Evolutionary conservation across 2,797 vertebrate genomes (phyloP), one percentile per base, ranked within the genome.

Genomic region (Onychomys arenicola): DNA sequence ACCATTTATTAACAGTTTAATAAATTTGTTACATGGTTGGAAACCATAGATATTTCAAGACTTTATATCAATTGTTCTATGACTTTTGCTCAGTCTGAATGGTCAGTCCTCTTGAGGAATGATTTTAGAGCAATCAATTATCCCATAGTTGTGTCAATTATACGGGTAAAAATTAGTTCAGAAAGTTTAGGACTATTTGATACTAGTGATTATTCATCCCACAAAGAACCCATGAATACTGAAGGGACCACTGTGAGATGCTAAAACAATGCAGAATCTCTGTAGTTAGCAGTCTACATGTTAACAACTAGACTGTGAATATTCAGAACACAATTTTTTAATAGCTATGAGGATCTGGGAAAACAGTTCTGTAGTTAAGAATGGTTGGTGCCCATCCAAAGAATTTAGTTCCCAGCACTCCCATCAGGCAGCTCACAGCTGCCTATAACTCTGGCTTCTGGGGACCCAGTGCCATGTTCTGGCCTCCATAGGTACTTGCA

Each of bases 1-100:
- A 88, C 43, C 21, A 88, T n/a, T 86, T 78, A 78, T 73, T 92
- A 73, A 52, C 82, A 87, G 21, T 40, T 90, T 65, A 83, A 78
- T 5, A 90, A 12, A 75, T 93, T 14, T 63, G 69, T 4, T 77
- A 23, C 0, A 25, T 82, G 67, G 61, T 16, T 78, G 21, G 19
- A 93, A 17, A 90, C 19, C 85, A 40, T 78, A 40, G 29, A 77
- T n/a, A 4, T 25, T 71, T 92, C 59, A 63, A 59, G 32, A 27
- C 77, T 86, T 77, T 73, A 40, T 43, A 16, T 80, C 4, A 17
- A 34, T 49, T 87, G 23, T 89, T 77, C 76, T 86, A 4, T 95
- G 84, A 67, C 61, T 93, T 80, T 81, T 34, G 37, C 40, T 90
- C 57, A 14, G 5, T 94, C 43, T 89, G 46, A 37, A 37, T 21